These are phyloP conservation scores for Platysteira castanea DNA, from an alignment of 2,113 vertebrate species.

Conservation along the genomic window DNA sequence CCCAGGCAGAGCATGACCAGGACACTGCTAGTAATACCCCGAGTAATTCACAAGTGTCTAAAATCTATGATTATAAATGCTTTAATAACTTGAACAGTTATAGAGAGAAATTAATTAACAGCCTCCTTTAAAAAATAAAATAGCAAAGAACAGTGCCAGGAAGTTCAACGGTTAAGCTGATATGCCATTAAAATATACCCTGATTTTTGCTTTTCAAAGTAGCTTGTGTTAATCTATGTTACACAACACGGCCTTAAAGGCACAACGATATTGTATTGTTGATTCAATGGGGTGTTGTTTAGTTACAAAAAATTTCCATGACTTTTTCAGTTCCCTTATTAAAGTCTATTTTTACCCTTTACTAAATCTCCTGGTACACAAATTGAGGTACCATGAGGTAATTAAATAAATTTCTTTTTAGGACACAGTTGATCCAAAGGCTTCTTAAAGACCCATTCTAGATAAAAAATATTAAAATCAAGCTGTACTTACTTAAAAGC, in stretches of 20 bases:
- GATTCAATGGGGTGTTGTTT: not conserved
- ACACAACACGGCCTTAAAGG: not conserved
- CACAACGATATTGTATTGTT: not conserved
- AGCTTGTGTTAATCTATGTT: not conserved
- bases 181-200: not conserved
- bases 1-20: not conserved
- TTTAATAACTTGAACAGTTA: not conserved
- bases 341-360: not conserved
- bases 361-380: not conserved
- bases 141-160: not conserved
- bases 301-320: not conserved
- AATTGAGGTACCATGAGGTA: not conserved
- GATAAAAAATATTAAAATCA: not conserved
- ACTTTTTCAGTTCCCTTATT: not conserved
- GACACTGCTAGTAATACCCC: not conserved
- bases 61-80: not conserved
- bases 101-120: not conserved
- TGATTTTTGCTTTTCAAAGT: not conserved
- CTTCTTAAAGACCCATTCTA: not conserved
- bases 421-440: not conserved
- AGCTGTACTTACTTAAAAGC: not conserved
- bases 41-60: not conserved
- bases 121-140: not conserved
- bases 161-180: not conserved
- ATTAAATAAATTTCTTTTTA: not conserved